Evolutionary conservation across 64 coral and sea anemone species (phyloP).

Genomic region (Montipora efflorescens): DNA sequence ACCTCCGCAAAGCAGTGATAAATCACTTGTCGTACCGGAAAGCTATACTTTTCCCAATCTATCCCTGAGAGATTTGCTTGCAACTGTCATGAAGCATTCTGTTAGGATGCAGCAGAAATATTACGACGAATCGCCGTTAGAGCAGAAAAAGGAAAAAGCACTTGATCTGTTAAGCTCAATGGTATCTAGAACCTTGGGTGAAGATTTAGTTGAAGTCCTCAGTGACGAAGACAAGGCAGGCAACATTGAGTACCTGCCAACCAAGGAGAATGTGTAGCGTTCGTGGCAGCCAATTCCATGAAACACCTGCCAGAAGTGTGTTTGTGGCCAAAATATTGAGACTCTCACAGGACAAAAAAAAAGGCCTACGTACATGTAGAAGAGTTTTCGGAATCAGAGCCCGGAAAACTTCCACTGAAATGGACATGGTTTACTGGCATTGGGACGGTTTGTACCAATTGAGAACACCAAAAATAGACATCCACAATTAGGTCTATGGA

Average conservation of each 20-base stretch:
- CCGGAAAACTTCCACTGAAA: not conserved
- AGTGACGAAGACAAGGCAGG: not conserved
- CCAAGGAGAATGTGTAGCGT: not conserved
- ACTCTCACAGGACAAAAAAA: not conserved
- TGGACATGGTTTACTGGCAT: not conserved
- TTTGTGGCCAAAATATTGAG: constrained; percentile 18
- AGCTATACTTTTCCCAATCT: not conserved
- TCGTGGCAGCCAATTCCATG: constrained; percentile 16
- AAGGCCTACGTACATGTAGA: not conserved
- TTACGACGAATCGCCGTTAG: constrained; percentile 11
- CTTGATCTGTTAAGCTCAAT: not conserved
- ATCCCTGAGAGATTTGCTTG: not conserved
- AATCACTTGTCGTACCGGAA: not conserved
- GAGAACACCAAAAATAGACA: not conserved
- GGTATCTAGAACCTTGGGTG: not conserved
- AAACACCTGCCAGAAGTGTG: not conserved
- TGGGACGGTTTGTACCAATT: constrained; percentile 15
- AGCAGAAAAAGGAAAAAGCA: not conserved
- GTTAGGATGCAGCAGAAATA: constrained; percentile 5
- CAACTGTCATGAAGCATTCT: not conserved
- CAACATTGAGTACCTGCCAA: not conserved
- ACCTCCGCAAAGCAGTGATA: not conserved
- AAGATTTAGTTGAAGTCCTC: not conserved
- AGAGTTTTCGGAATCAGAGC: not conserved
- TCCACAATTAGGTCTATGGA: not conserved